Evolutionary conservation across 37 sponge, comb jelly and placozoan genomes (phyloP), one percentile per base, ranked within the genome.

Genomic region (Cliona cf. orientalis): DNA sequence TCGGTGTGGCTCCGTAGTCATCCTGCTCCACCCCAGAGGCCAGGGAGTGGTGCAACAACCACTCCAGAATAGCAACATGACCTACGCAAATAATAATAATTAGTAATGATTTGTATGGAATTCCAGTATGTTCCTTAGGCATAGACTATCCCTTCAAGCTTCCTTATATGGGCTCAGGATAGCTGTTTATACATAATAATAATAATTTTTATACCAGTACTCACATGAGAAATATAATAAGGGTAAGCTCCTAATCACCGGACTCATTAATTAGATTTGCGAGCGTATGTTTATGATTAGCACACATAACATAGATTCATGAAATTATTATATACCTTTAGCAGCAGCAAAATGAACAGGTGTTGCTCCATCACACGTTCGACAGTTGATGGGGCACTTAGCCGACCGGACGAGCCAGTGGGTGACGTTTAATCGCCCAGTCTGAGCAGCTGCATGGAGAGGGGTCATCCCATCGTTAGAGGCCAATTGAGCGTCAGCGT

Each of bases 281-380:
- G n/a, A n/a, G n/a, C n/a, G n/a, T n/a, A n/a, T n/a, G n/a, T n/a
- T n/a, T n/a, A n/a, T n/a, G n/a, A n/a, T n/a, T n/a, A n/a, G n/a
- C n/a, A n/a, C n/a, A n/a, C n/a, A n/a, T n/a, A n/a, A n/a, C n/a
- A n/a, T n/a, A n/a, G n/a, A n/a, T n/a, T n/a, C n/a, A n/a, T n/a
- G n/a, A n/a, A n/a, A n/a, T n/a, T n/a, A 36, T 67, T 32, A 60
- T 58, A 22, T 59, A 91, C 93, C 95, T 85, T 95, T 95, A 26
- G 94, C 89, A 41, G 97, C 97, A 58, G 97, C 97, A 86, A 93
- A 96, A 65, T 96, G 97, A 4, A 96, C 86, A 6, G 92, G 94
- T 34, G 97, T 96, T 32, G 94, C 94, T 57, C 97, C 97, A 78
- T 96, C 97, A 32, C 56, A 44, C 14, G 97, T 88, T 43, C 75